Evolutionary conservation across 2,797 vertebrate genomes (phyloP).

Genomic region (Pipistrellus pipistrellus): DNA sequence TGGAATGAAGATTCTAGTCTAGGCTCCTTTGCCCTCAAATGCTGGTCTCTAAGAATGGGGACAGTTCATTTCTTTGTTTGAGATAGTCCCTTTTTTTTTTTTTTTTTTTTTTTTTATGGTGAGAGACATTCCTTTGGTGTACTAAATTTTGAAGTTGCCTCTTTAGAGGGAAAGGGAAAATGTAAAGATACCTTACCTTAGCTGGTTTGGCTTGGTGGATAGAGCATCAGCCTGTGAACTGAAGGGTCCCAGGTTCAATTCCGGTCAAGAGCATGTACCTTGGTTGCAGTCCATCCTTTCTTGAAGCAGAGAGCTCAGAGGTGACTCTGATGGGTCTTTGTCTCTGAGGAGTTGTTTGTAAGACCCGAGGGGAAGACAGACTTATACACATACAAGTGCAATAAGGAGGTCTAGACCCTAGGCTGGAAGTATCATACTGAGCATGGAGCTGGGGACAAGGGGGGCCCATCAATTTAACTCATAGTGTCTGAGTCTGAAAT

Average conservation of each 20-base stretch:
- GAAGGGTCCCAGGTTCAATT: too few relatives aligned
- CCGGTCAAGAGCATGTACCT: too few relatives aligned
- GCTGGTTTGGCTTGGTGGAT: too few relatives aligned
- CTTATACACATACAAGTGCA: background rate
- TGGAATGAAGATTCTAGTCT: conserved; percentile 10
- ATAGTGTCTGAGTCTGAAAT: background rate
- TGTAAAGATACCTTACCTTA: background rate
- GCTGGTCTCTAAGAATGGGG: background rate
- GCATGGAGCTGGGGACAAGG: background rate
- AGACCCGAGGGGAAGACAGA: background rate
- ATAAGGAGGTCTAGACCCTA: background rate
- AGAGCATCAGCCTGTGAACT: too few relatives aligned
- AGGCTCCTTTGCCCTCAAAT: background rate
- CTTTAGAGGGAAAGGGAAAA: background rate
- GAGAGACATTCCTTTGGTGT: background rate
- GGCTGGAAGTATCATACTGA: background rate
- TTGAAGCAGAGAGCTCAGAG: background rate
- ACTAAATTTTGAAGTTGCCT: conserved; percentile 4
- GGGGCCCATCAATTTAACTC: background rate
- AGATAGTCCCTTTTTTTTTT: background rate
- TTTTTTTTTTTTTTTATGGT: background rate
- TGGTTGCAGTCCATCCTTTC: background rate
- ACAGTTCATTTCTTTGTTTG: conserved; percentile 1
- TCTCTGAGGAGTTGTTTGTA: background rate
- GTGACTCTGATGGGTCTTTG: background rate